Evolutionary conservation across 2,797 vertebrate genomes (phyloP).

Genomic region (Amphiprion clarkii): DNA sequence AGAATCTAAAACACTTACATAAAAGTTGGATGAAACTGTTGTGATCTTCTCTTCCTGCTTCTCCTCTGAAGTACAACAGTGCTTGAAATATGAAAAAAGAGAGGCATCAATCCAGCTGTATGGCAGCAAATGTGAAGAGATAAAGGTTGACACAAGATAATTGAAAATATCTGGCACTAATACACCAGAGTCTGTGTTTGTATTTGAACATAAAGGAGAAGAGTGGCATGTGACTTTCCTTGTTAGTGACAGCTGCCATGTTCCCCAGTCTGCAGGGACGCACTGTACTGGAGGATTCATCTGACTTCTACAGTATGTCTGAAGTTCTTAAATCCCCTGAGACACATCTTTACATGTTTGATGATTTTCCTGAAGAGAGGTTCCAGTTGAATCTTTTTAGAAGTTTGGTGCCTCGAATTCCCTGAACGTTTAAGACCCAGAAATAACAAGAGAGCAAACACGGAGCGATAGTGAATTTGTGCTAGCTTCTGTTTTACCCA

Average conservation of each 20-base stretch:
- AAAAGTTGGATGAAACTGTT: conserved; percentile 86
- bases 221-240: conserved; percentile 81
- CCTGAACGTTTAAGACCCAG: conserved; percentile 61
- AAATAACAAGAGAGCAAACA: conserved; percentile 53
- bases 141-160: conserved; percentile 82
- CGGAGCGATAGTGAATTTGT: conserved; percentile 39
- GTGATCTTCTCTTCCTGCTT: conserved; percentile 72
- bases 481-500: conserved; percentile 48
- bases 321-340: conserved; percentile 76
- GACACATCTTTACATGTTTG: conserved; percentile 79
- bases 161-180: conserved; percentile 83
- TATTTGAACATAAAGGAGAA: conserved; percentile 82
- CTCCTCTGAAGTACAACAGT: conserved; percentile 74
- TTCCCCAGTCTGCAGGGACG: conserved; percentile 80
- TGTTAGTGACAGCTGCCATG: conserved; percentile 88
- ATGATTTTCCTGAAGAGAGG: conserved; percentile 75
- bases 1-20: conserved; percentile 82
- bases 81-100: conserved; percentile 76
- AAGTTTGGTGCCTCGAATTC: conserved; percentile 71
- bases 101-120: conserved; percentile 73
- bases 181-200: conserved; percentile 77
- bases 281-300: conserved; percentile 64
- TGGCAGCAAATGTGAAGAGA: conserved; percentile 73
- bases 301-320: conserved; percentile 76
- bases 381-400: conserved; percentile 66